Base-by-base conservation (phyloP, 2,888 invertebrate species). In the Tupiocoris notatus region DNA sequence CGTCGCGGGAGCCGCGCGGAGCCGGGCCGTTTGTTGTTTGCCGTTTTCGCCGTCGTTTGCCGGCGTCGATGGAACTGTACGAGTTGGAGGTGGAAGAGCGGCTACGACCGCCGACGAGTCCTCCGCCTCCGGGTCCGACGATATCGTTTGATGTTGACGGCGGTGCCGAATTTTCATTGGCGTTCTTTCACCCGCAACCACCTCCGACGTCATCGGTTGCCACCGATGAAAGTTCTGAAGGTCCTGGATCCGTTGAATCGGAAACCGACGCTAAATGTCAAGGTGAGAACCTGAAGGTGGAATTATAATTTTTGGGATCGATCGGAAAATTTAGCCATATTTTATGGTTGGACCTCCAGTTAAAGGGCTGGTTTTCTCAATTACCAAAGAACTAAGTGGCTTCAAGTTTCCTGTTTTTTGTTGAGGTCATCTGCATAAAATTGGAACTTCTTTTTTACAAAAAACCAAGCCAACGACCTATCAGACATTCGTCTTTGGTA, bases 81-180 rank as follows among this genome's bases (percentile, higher is more conserved):
- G 62, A 71, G 71, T 59, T 71, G 22, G 71, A 71, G 59, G 71
- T 71, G 71, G 61, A 71, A 61, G 71, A 71, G 71, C 71, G 71
- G 71, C 71, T 71, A 2, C 23, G 71, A 61, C 71, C 71, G 59
- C 71, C 71, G 23, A 59, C 71, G 24, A 61, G 71, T 20, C 61
- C 71, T 59, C 71, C 71, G 25, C 71, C 71, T 59, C 61, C 71
- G 62, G 71, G 22, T 7, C 71, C 71, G 61, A 71, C 71, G 71
- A 71, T 71, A 20, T 71, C 71, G 56, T 71, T 71, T 61, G 20
- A 59, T n/a, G 59, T 59, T n/a, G 71, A 71, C 71, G 71, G 71
- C 25, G 71, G 71, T 3, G 59, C 71, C 23, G 71, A 71, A 25
- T 71, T 71, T 18, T 71, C 71, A 1, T 39, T 71, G 56, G 71